Evolutionary conservation across 2,113 vertebrate genomes (phyloP), one percentile per base, ranked within the genome.

Genomic region (Entomyzon cyanotis): DNA sequence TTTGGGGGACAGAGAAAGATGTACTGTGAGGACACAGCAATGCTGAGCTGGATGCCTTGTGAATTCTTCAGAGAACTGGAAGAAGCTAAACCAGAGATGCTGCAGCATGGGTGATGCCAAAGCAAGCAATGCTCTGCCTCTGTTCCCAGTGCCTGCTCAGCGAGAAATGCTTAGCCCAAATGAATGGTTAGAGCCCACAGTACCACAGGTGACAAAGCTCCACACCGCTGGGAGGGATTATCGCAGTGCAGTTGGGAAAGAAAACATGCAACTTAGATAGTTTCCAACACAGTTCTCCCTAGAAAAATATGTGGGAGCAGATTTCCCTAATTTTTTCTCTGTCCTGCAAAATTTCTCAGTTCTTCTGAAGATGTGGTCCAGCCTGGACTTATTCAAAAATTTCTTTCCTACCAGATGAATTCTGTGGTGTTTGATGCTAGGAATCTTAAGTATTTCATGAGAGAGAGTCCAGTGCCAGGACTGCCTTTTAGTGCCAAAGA

Each of bases 171-270:
- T 76, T 4, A 17, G 16, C 30, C 56, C 5, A 5, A 53, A 81
- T 31, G 7, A 56, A 33, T 27, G 12, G 53, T 6, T 8, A 4
- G 37, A 25, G 44, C 37, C 28, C 84, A 81, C 5, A 12, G 27
- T 21, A 68, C 24, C 69, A 58, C 19, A 63, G 53, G 33, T 11
- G 10, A 24, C 44, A 68, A 63, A 88, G 23, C 12, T 55, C n/a
- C 30, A n/a, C 19, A 70, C 14, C 2, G 10, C 44, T 3, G 1
- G 13, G 25, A 76, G 49, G 15, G 23, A 53, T 15, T 52, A n/a
- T 10, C 0, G 0, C 46, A 63, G 27, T 24, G 53, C 46, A 71
- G 39, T 0, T 50, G 67, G 18, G 35, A 11, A 4, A 46, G 62
- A 67, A 80, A 58, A 3, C 12, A 20, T 0, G 15, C 31, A 75